Evolutionary conservation across 2,888 invertebrate genomes (phyloP).

Genomic region (Clistopyga incitator): DNA sequence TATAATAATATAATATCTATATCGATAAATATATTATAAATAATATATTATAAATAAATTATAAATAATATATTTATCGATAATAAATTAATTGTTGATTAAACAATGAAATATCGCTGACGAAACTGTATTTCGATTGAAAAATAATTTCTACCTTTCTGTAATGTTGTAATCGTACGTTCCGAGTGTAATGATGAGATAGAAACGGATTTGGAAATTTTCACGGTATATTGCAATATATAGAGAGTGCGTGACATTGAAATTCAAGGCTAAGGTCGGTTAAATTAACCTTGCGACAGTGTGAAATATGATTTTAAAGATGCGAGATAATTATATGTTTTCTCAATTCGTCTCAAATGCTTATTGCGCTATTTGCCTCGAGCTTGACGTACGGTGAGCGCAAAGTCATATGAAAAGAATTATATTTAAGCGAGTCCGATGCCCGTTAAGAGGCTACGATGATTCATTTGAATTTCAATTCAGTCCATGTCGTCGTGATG

Average conservation of each 20-base stretch:
- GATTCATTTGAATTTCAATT: too few relatives aligned
- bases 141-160: background rate
- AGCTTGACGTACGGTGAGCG: background rate
- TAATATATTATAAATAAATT: too few relatives aligned
- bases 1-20: too few relatives aligned
- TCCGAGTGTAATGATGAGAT: background rate
- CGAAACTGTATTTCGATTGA: background rate
- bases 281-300: background rate
- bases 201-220: background rate
- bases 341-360: background rate
- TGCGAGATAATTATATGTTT: background rate
- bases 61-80: background rate
- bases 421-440: background rate
- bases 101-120: too few relatives aligned
- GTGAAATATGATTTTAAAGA: background rate
- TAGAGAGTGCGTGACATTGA: background rate
- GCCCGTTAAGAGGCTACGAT: background rate
- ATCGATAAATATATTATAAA: too few relatives aligned
- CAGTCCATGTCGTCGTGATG: too few relatives aligned
- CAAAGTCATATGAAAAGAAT: background rate
- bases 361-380: background rate
- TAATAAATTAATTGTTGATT: too few relatives aligned
- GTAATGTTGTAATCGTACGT: background rate
- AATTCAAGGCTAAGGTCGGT: background rate
- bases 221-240: background rate